phyloP scores from a whole-genome alignment of 2,113 vertebrate genomes.

The Abramis brama region DNA sequence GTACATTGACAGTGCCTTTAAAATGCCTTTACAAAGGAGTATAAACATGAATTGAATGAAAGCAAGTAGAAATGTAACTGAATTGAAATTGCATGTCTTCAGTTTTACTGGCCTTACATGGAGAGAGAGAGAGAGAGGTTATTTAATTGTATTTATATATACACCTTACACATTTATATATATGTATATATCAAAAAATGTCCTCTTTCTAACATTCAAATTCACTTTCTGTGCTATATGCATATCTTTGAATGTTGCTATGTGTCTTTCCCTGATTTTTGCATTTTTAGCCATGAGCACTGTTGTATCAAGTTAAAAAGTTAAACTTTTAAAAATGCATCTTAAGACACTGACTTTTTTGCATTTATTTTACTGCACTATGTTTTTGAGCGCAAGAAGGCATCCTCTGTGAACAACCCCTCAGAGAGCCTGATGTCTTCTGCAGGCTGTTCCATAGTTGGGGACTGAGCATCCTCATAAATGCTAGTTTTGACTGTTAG shows the following conservation, averaged over 20 bases:
- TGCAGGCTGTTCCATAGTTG: not conserved
- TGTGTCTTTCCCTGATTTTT: too few relatives aligned
- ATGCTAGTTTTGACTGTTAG: slow-evolving; percentile 22
- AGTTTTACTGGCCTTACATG: too few relatives aligned
- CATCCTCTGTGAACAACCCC: slow-evolving; percentile 2
- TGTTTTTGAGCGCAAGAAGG: not conserved
- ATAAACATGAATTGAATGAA: too few relatives aligned
- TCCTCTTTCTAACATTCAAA: not conserved
- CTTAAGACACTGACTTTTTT: not conserved
- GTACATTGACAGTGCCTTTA: not conserved
- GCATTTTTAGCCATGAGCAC: not conserved
- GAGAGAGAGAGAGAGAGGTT: too few relatives aligned
- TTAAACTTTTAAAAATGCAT: not conserved
- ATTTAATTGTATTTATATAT: not conserved
- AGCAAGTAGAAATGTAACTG: not conserved
- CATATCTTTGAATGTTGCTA: too few relatives aligned
- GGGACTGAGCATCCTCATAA: not conserved
- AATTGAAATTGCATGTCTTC: not conserved
- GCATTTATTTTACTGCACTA: not conserved
- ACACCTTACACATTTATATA: too few relatives aligned
- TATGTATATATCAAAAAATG: too few relatives aligned
- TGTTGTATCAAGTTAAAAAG: not conserved
- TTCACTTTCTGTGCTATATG: not conserved
- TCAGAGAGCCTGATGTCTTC: slow-evolving; percentile 14
- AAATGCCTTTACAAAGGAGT: too few relatives aligned